Conservation (phyloP, 2,888 invertebrate species). For the Volucella zonaria region DNA sequence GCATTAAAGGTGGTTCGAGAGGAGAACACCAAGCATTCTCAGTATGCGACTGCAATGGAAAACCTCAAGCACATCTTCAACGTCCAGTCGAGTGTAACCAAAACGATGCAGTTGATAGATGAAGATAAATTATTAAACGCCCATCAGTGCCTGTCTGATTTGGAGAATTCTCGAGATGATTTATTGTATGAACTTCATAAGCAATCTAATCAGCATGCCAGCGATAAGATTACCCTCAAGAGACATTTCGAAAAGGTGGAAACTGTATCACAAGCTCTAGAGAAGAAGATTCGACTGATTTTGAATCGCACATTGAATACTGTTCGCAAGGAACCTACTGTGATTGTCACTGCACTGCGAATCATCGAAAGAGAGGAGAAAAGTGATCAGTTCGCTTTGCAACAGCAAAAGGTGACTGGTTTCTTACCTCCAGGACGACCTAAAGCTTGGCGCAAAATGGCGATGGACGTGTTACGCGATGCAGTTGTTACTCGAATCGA, state of each 20-base stretch:
- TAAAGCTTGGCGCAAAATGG: conserved; percentile 94
- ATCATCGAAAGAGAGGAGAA: conserved; percentile 99
- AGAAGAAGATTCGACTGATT: conserved; percentile 95
- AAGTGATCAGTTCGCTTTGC: conserved; percentile 93
- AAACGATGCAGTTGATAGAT: conserved; percentile 95
- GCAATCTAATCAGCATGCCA: conserved; percentile 92
- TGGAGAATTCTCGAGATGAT: conserved; percentile 98
- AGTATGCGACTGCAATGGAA: conserved; percentile 98
- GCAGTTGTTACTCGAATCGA: conserved; percentile 93
- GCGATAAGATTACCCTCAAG: conserved; percentile 94
- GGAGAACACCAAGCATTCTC: conserved; percentile 97
- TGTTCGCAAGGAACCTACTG: conserved; percentile 95
- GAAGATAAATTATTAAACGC: conserved; percentile 97
- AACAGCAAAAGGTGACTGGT: conserved; percentile 86
- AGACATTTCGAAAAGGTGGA: conserved; percentile 98
- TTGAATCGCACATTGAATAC: conserved; percentile 95
- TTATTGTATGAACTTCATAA: conserved; percentile 96
- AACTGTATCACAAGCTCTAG: conserved; percentile 92
- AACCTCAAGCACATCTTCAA: conserved; percentile 99
- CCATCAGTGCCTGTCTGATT: conserved; percentile 95
- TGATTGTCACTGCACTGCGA: conserved; percentile 96
- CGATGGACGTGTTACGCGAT: conserved; percentile 91
- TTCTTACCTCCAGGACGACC: conserved; percentile 97
- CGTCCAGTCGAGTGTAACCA: conserved; percentile 97
- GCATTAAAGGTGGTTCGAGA: conserved; percentile 93